Evolutionary conservation across 1,140 invertebrate genomes (phyloP).

Genomic region (Calliopsis andreniformis): DNA sequence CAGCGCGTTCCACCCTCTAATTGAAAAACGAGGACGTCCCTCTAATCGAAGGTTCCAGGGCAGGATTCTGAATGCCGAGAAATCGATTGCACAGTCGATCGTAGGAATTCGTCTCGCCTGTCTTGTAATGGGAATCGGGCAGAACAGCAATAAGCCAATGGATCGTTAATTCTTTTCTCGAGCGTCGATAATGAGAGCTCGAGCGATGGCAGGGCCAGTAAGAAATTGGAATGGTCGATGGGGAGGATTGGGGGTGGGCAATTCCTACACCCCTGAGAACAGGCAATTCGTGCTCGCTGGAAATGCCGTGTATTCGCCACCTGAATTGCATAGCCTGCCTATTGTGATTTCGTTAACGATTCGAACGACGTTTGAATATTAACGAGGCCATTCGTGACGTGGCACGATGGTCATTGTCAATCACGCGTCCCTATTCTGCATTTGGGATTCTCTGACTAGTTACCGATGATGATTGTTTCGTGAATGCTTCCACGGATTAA

Average conservation of each 20-base stretch:
- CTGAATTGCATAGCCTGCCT: background rate
- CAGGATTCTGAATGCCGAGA: background rate
- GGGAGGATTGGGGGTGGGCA: background rate
- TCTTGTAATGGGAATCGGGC: background rate
- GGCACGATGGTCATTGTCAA: constrained; percentile 5
- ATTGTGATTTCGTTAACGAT: constrained; percentile 14
- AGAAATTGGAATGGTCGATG: background rate
- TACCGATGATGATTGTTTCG: no score
- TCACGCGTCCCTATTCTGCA: background rate
- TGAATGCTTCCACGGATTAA: no score
- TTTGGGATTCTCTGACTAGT: constrained; percentile 16
- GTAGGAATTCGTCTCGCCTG: background rate
- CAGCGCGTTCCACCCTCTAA: no score
- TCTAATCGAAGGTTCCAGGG: no score
- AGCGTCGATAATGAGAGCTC: constrained; percentile 20
- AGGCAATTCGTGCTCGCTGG: background rate
- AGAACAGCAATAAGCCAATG: constrained; percentile 19
- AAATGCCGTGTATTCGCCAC: background rate
- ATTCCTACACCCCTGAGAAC: background rate
- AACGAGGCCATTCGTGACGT: constrained; percentile 2
- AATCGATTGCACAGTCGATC: background rate
- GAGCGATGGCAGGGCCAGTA: background rate
- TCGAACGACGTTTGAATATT: constrained; percentile 17
- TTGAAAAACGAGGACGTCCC: no score
- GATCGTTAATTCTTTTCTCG: constrained; percentile 11